Conservation (phyloP, 2,113 vertebrate genomes). For the Microcebus griseorufus region DNA sequence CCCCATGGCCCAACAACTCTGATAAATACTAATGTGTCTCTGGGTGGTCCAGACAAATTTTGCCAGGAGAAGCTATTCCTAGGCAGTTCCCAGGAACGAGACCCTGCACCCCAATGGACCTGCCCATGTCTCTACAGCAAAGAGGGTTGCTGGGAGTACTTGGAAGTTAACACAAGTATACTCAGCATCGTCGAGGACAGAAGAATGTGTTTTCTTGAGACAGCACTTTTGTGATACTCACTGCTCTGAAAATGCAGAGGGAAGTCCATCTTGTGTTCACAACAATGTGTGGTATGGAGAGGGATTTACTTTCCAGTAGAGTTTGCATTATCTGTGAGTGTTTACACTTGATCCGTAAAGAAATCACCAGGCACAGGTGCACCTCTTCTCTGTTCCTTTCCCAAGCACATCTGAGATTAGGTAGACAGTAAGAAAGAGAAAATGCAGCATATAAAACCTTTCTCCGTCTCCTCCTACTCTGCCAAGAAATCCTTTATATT, state of each 20-base stretch:
- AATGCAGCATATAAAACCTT: background rate
- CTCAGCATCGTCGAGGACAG: background rate
- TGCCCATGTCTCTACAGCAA: background rate
- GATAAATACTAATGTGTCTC: rapidly evolving
- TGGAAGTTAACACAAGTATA: rapidly evolving
- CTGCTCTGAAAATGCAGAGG: rapidly evolving
- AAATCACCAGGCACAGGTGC: background rate
- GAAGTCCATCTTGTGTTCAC: background rate
- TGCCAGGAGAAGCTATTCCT: background rate
- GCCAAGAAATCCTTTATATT: background rate
- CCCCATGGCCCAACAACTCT: rapidly evolving
- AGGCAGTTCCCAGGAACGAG: background rate
- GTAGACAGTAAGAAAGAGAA: background rate
- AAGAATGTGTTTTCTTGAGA: background rate
- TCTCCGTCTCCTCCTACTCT: background rate
- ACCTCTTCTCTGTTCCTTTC: background rate
- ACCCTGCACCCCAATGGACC: no score
- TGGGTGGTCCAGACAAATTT: background rate
- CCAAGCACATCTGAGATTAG: background rate
- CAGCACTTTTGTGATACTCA: rapidly evolving
- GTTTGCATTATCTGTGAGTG: background rate
- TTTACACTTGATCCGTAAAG: background rate
- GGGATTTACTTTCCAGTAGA: no score
- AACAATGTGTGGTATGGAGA: rapidly evolving
- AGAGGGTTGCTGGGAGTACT: rapidly evolving